Evolutionary conservation across 2,797 vertebrate genomes (phyloP).

Genomic region (Xyrichtys novacula): DNA sequence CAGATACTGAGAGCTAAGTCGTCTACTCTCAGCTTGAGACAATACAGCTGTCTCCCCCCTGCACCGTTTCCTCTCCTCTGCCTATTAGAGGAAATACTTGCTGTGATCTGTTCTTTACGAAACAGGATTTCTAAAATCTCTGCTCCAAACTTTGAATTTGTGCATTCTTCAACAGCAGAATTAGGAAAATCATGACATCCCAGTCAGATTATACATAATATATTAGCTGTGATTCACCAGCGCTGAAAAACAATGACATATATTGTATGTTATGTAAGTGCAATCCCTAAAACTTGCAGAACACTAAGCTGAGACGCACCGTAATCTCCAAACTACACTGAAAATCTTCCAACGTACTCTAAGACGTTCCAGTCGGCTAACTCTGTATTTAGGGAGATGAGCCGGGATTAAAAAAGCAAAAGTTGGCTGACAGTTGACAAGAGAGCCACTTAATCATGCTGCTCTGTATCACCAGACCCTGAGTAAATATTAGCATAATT

Average conservation of each 20-base stretch:
- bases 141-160: background rate
- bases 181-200: background rate
- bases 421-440: slow-evolving; percentile 77
- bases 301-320: slow-evolving; percentile 36
- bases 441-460: slow-evolving; percentile 74
- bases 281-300: slow-evolving; percentile 28
- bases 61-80: slow-evolving; percentile 29
- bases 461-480: slow-evolving; percentile 59
- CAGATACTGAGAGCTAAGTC: slow-evolving; percentile 64
- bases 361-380: slow-evolving; percentile 63
- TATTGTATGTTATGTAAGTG: slow-evolving; percentile 5
- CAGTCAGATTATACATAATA: background rate
- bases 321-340: slow-evolving; percentile 30
- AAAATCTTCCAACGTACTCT: slow-evolving; percentile 58
- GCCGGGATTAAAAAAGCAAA: slow-evolving; percentile 63
- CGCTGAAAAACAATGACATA: background rate
- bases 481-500: slow-evolving; percentile 86
- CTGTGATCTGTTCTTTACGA: slow-evolving; percentile 69
- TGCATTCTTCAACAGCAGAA: background rate
- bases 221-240: slow-evolving; percentile 10
- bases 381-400: slow-evolving; percentile 59
- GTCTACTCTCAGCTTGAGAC: slow-evolving; percentile 65
- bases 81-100: slow-evolving; percentile 74
- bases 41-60: slow-evolving; percentile 44
- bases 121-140: slow-evolving; percentile 6